Evolutionary conservation across 2,888 invertebrate species (phyloP).

Genomic region (Drosophila ezoana): DNA sequence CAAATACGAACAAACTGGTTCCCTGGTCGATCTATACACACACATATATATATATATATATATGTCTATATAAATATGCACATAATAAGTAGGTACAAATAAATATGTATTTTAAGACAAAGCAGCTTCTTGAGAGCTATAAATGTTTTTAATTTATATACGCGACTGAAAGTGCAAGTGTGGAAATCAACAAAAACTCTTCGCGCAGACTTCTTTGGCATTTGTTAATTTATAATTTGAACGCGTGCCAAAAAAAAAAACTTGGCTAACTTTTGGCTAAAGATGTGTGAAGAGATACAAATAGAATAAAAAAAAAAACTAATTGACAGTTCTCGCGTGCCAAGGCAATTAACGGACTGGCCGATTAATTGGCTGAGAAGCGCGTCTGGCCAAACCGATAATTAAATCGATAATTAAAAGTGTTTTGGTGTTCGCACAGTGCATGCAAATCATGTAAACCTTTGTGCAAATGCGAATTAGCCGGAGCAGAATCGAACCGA

Average conservation of each 20-base stretch:
- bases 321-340: constrained; percentile 39
- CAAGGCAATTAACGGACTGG: constrained; percentile 33
- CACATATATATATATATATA: constrained; percentile 12
- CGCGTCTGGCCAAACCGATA: constrained; percentile 21
- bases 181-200: constrained; percentile 17
- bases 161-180: constrained; percentile 28
- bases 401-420: constrained; percentile 40
- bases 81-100: constrained; percentile 18
- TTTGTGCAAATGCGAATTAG: constrained; percentile 23
- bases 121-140: constrained; percentile 14
- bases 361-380: constrained; percentile 10
- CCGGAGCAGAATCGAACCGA: constrained; percentile 8
- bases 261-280: constrained; percentile 15
- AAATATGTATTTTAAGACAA: constrained; percentile 2
- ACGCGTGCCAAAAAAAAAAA: constrained; percentile 59
- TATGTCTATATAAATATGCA: constrained; percentile 25
- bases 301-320: constrained; percentile 1
- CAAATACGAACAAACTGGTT: constrained; percentile 55
- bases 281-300: constrained; percentile 32
- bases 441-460: constrained; percentile 33
- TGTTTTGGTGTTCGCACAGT: constrained; percentile 17
- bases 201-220: constrained; percentile 8
- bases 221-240: constrained; percentile 47
- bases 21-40: constrained; percentile 15
- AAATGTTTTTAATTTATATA: constrained; percentile 17